Conservation (phyloP, 2,113 vertebrate genomes). For the Chloropsis hardwickii region DNA sequence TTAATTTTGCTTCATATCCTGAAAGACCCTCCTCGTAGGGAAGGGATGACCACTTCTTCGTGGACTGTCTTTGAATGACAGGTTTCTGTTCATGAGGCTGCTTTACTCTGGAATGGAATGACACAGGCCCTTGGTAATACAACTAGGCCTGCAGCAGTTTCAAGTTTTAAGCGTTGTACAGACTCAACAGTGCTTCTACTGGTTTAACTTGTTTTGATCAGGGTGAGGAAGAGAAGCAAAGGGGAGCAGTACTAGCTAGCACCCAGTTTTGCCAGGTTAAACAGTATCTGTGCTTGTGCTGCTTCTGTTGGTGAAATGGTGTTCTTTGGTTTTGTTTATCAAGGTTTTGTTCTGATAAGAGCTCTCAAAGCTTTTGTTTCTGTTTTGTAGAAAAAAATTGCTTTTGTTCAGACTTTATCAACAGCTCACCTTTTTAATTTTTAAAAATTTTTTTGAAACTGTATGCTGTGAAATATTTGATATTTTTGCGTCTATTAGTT, state of each 20-base stretch:
- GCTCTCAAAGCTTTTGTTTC: background rate
- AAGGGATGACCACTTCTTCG: background rate
- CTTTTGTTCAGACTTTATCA: background rate
- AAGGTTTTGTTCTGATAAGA: background rate
- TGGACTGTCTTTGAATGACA: rapidly evolving
- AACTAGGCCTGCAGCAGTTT: background rate
- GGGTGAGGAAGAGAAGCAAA: background rate
- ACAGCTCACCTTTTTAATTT: background rate
- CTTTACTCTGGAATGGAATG: background rate
- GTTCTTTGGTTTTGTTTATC: background rate
- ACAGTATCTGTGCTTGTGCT: background rate
- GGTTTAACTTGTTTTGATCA: background rate
- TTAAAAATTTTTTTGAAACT: background rate
- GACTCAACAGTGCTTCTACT: background rate
- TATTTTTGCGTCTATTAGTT: background rate
- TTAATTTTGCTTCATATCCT: background rate
- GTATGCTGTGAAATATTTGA: background rate
- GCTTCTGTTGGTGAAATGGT: background rate
- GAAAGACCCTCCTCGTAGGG: rapidly evolving
- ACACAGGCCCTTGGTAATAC: rapidly evolving
- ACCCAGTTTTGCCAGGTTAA: background rate
- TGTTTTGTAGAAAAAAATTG: background rate
- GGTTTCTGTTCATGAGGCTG: background rate
- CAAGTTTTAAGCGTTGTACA: background rate
- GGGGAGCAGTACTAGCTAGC: background rate